These are phyloP conservation scores for Chrysaora quinquecirrha DNA, from an alignment of 30 jellyfish, hydroid and myxozoan genomes.

Conservation along the genomic window DNA sequence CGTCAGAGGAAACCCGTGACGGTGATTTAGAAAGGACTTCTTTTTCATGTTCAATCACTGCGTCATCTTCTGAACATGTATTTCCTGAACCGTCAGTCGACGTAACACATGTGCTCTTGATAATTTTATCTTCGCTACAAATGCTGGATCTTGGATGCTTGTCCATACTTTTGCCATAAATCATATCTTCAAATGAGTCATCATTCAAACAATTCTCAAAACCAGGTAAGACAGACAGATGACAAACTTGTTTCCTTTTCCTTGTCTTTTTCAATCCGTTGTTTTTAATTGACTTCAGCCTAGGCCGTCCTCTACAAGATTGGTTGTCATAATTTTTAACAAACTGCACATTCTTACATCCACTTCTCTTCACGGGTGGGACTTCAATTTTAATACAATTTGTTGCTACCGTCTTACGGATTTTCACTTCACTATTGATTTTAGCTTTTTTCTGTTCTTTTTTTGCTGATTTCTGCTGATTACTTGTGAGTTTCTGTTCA, in stretches of 20 bases:
- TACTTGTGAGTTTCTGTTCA: neutral
- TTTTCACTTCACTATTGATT: neutral
- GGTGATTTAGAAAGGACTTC: too few species aligned
- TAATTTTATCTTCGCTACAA: neutral
- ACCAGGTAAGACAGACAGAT: slow-evolving; percentile 3
- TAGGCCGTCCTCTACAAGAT: neutral
- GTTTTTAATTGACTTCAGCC: neutral
- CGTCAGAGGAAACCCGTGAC: neutral
- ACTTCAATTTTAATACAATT: neutral
- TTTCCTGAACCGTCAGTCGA: neutral
- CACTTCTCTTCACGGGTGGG: neutral
- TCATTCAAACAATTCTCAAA: slow-evolving; percentile 15
- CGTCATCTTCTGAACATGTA: neutral
- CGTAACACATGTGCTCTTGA: too few species aligned
- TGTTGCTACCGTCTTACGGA: neutral
- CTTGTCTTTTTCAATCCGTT: neutral
- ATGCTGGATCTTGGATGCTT: neutral
- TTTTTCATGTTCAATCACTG: neutral
- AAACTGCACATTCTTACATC: neutral
- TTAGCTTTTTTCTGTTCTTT: neutral
- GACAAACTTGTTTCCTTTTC: neutral
- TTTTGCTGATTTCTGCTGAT: neutral
- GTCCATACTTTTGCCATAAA: neutral
- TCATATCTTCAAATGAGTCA: slow-evolving; percentile 1
- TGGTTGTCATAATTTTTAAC: too few species aligned